Base-by-base conservation (phyloP, 1,140 invertebrate genomes). In the Samia ricini region DNA sequence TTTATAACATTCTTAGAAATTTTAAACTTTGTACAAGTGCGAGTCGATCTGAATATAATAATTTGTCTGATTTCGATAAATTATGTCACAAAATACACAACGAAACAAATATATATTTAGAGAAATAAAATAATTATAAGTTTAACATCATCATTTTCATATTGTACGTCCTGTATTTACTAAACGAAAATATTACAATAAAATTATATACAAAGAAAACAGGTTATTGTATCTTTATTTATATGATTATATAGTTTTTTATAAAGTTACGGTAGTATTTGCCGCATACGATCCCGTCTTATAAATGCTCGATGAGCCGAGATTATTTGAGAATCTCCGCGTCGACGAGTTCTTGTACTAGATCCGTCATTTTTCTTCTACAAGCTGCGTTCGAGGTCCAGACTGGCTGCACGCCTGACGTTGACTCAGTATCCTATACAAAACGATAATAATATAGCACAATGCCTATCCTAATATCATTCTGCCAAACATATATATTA, bases 321-420 rank as follows among this genome's bases (percentile, higher is more conserved):
- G n/a, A n/a, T n/a, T n/a, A n/a, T n/a, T n/a, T 21, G 7, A 59
- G 10, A 50, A 33, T 22, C 8, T 42, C 57, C 12, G 49, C 10
- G 61, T 94, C 92, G 2, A 94, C 92, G 62, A 94, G 83, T 72
- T 93, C 93, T 61, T 91, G 83, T 0, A 94, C 88, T 50, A 94
- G 80, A 61, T 93, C 92, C 0, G 91, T 90, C 91, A 94, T 92
- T 76, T 93, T 93, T 72, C 83, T 86, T 42, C 92, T 84, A 66
- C 93, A 93, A 51, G 89, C 76, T 33, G 91, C 90, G 66, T 92
- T 93, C 5, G 91, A 83, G 0, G 91, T 90, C 68, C 81, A 83
- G 1, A 91, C 89, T 0, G 90, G 90, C 19, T 76, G 81, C 5
- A 74, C 57, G 4, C 64, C 72, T 5, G 76, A 69, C n/a, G 81